phyloP scores from a whole-genome alignment of 2,888 invertebrate species.

The Argyra leucocephala region DNA sequence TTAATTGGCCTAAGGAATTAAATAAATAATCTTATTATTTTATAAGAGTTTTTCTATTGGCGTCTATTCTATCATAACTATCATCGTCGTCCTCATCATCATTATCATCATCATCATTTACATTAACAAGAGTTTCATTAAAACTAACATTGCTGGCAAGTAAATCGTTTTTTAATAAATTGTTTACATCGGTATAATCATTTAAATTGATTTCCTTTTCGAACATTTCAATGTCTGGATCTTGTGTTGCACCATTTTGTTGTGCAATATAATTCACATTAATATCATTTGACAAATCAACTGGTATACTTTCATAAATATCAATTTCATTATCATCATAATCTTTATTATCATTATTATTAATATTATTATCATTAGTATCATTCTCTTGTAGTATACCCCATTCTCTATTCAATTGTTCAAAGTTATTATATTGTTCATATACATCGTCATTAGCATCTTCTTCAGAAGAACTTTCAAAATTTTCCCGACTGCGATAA shows the following conservation, averaged over 20 bases:
- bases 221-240: slow-evolving; percentile 44
- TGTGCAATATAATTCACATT: slow-evolving; percentile 40
- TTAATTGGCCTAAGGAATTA: no score
- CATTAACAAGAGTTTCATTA: no score
- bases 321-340: slow-evolving; percentile 37
- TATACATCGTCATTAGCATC: not conserved
- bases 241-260: slow-evolving; percentile 33
- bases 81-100: not conserved
- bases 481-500: not conserved
- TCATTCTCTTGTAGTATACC: slow-evolving; percentile 14
- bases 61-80: not conserved
- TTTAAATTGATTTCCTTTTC: no score
- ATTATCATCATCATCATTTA: not conserved
- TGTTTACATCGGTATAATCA: no score
- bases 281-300: slow-evolving; percentile 43
- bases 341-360: slow-evolving; percentile 33
- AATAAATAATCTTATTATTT: not conserved
- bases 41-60: not conserved
- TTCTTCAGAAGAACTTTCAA: slow-evolving; percentile 16
- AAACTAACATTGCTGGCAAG: no score
- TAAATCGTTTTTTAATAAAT: no score
- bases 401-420: slow-evolving; percentile 18
- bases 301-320: slow-evolving; percentile 32
- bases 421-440: slow-evolving; percentile 30
- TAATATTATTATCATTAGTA: slow-evolving; percentile 30